Base-by-base conservation (phyloP, 2,888 invertebrate species). In the Resseliella maxima region DNA sequence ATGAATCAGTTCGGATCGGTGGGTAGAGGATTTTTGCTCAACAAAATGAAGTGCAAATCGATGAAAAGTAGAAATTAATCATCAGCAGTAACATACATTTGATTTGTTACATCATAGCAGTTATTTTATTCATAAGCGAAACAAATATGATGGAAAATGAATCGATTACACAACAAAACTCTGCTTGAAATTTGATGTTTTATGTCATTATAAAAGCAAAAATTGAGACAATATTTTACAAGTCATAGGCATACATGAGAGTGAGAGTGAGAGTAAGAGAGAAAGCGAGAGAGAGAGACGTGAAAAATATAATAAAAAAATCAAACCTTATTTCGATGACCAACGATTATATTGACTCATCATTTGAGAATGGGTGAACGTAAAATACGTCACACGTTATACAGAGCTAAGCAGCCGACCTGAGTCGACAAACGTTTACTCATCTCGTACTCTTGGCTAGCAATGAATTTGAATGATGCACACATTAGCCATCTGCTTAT, bases 381-480 rank as follows among this genome's bases (percentile, higher is more conserved):
- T 72, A 18, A 72, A 72, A 72, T 72, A 31, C 72, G 35, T 72
- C 72, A 31, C 31, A 72, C 12, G 5, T 1, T 35, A 72, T 15
- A 72, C 72, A 8, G 31, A 31, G 31, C 1, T 12, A 1, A 15
- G 10, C 2, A 35, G 12, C n/a, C 72, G 59, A 18, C 27, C 2
- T 18, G 3, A 24, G 59, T 15, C 24, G 12, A 59, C 2, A 72
- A 72, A 72, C 31, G 31, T 72, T 72, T 72, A 72, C 72, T 72
- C 72, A 72, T 72, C 72, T 50, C 46, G 2, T n/a, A n/a, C 1
- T 50, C 46, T 50, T 50, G 27, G 6, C 59, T n/a, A n/a, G n/a
- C n/a, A n/a, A 59, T 59, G 59, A 50, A 50, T 59, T 59, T 59
- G 59, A 72, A 72, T 31, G 72, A 72, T 72, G 72, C 72, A 35